Evolutionary conservation across 2,797 vertebrate species (phyloP).

Genomic region (Limnodromus scolopaceus): DNA sequence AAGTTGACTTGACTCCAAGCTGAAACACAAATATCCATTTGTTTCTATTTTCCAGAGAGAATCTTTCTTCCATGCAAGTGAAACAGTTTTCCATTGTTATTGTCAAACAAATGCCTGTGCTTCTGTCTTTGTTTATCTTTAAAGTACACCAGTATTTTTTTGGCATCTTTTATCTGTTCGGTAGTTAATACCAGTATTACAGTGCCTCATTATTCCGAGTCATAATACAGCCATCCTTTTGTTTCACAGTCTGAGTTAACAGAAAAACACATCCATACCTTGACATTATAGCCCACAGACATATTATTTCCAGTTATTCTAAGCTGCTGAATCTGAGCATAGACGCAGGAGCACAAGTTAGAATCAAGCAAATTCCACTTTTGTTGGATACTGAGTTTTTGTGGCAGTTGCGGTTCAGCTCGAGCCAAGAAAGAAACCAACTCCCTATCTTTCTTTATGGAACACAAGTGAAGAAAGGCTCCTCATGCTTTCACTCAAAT

Average conservation of each 20-base stretch:
- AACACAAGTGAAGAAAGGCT: background rate
- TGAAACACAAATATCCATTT: background rate
- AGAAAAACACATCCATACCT: background rate
- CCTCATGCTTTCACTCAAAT: background rate
- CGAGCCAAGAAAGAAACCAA: background rate
- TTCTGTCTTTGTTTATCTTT: background rate
- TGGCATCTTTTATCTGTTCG: background rate
- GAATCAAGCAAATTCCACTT: background rate
- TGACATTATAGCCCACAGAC: background rate
- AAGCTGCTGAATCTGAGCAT: background rate
- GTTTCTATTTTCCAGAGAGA: background rate
- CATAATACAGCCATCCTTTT: background rate
- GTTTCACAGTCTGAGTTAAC: background rate
- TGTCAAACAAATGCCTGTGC: background rate
- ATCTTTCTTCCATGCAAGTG: background rate
- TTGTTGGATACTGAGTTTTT: background rate
- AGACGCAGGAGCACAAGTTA: background rate
- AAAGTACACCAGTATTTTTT: background rate
- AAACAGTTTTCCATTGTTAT: background rate
- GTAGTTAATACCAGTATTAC: background rate
- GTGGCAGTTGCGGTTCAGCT: background rate
- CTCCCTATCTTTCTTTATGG: background rate
- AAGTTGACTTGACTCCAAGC: background rate
- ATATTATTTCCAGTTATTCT: background rate
- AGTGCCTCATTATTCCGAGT: background rate